A percentile compares a stretch with the other conserved stretches of the same genome.
These are phyloP conservation scores for Varanus salvator DNA, from an alignment of 2,113 vertebrate genomes.

Conservation along the genomic window DNA sequence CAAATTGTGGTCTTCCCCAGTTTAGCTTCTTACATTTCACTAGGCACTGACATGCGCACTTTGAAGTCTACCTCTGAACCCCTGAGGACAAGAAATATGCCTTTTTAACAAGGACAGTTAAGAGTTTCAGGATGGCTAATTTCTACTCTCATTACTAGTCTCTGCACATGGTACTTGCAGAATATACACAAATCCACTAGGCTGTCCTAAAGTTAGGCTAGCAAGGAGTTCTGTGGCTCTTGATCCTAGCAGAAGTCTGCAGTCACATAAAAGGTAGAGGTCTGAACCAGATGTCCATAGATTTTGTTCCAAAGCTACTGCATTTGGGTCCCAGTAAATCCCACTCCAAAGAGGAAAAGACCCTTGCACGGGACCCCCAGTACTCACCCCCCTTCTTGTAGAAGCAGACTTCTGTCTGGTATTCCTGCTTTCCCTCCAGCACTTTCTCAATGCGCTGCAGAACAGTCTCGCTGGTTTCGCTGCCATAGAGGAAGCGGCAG, in stretches of 20 bases:
- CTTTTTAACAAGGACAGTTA: not conserved
- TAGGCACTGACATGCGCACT: not conserved
- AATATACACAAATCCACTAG: not conserved
- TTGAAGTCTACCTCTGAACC: not conserved
- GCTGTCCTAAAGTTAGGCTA: not conserved
- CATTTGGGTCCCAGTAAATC: not conserved
- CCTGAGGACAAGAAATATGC: not conserved
- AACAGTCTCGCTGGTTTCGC: constrained; percentile 86
- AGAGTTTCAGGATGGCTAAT: not conserved
- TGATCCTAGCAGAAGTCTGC: not conserved
- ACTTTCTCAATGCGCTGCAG: constrained; percentile 88
- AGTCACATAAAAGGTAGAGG: not conserved
- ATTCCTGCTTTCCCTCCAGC: constrained; percentile 90
- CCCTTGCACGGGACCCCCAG: not conserved
- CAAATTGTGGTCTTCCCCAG: not conserved
- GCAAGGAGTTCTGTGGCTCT: not conserved
- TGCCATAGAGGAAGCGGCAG: constrained; percentile 91
- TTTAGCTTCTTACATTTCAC: not conserved
- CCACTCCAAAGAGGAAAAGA: not conserved
- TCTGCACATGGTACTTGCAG: not conserved
- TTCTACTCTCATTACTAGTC: too few relatives aligned
- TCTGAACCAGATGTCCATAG: not conserved
- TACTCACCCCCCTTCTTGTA: constrained; percentile 91
- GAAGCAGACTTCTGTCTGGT: constrained; percentile 91
- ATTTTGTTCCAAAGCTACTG: not conserved